A percentile compares a stretch with the other conserved stretches of the same genome.
Evolutionary conservation across 2,888 invertebrate genomes (phyloP).

Genomic region (Andrena haemorrhoa): DNA sequence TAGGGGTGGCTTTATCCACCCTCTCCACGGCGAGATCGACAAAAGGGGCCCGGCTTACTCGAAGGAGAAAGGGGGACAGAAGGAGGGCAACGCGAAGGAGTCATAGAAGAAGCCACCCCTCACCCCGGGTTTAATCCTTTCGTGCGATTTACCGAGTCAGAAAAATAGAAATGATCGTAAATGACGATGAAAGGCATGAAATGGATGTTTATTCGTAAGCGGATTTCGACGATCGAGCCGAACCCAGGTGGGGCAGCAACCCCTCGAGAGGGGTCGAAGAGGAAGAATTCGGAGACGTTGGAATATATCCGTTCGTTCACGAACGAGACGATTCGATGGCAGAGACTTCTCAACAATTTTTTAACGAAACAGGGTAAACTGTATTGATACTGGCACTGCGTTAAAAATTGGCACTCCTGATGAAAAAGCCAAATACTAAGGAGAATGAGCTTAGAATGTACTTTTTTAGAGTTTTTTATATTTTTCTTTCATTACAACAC

Average conservation of each 20-base stretch:
- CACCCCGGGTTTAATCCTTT: conserved; percentile 71
- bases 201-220: conserved; percentile 70
- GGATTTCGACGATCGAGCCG: conserved; percentile 65
- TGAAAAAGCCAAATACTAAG: no score
- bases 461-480: no score
- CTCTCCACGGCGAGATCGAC: conserved; percentile 58
- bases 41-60: conserved; percentile 57
- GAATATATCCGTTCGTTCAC: background rate
- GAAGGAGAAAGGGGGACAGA: conserved; percentile 51
- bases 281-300: background rate
- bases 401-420: no score
- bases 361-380: background rate
- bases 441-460: no score
- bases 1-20: conserved; percentile 74
- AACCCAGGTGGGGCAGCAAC: conserved; percentile 1
- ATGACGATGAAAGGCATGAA: conserved; percentile 65
- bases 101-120: conserved; percentile 41
- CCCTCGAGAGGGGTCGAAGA: conserved; percentile 8
- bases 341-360: no score
- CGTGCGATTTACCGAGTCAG: conserved; percentile 75
- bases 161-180: conserved; percentile 74
- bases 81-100: conserved; percentile 40
- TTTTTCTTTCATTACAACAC: no score
- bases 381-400: background rate
- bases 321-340: background rate